Evolutionary conservation across 2,797 vertebrate genomes (phyloP).

Genomic region (Pseudochaenichthys georgianus): DNA sequence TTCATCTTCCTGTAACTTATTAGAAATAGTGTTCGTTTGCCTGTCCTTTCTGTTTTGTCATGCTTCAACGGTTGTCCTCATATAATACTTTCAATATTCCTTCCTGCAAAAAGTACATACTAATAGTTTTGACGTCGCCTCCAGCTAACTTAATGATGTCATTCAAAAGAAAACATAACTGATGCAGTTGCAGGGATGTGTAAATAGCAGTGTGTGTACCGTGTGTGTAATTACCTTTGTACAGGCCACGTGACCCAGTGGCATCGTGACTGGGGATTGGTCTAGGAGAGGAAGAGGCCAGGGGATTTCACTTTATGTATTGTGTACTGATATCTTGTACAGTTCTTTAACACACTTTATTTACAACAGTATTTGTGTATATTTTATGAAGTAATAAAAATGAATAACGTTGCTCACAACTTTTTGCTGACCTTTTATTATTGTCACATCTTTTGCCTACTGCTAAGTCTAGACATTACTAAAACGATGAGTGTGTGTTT

Average conservation of each 20-base stretch:
- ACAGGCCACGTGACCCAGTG: conserved; percentile 80
- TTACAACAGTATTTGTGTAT: conserved; percentile 91
- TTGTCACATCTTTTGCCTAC: neutral
- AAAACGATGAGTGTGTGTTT: neutral
- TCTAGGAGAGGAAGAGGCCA: conserved; percentile 41
- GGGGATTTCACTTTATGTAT: conserved; percentile 81
- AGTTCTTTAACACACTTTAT: conserved; percentile 90
- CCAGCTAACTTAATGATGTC: conserved; percentile 71
- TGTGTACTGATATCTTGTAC: conserved; percentile 89
- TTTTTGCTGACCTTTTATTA: neutral
- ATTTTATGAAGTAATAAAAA: conserved; percentile 90
- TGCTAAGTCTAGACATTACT: neutral
- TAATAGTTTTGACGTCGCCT: conserved; percentile 59
- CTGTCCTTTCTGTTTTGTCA: neutral
- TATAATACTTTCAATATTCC: conserved; percentile 49
- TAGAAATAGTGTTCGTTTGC: conserved; percentile 8
- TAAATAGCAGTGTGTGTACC: conserved; percentile 65
- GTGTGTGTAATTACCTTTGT: conserved; percentile 72
- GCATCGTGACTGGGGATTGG: conserved; percentile 68
- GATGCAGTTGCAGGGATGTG: conserved; percentile 74
- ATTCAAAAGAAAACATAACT: conserved; percentile 53
- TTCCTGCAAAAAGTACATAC: conserved; percentile 45
- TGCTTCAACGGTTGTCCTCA: conserved; percentile 14
- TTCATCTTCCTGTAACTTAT: conserved; percentile 48
- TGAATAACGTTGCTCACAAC: conserved; percentile 73